These are phyloP conservation scores for Heliocidaris erythrogramma DNA, from an alignment of 35 echinoderm and acorn worm genomes.

Conservation along the genomic window DNA sequence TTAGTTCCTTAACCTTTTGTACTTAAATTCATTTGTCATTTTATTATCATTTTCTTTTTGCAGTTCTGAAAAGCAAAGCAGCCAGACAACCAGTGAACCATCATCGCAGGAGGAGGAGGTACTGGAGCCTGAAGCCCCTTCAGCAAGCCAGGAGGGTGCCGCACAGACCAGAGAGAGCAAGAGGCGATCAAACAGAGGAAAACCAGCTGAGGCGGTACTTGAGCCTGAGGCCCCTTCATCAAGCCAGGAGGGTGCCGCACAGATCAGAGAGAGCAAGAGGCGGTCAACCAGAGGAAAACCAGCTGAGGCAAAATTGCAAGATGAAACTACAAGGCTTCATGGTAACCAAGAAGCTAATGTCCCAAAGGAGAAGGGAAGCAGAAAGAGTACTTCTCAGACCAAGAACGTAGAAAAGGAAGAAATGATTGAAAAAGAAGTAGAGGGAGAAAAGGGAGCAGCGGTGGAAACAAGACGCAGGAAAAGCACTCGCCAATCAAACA, in stretches of 20 bases:
- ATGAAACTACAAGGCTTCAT: neutral
- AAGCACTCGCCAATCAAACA: neutral
- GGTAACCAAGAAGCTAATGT: neutral
- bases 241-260: neutral
- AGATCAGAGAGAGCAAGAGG: neutral
- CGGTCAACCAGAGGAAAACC: neutral
- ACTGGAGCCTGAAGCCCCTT: neutral
- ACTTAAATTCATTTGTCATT: neutral
- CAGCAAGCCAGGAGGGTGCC: neutral
- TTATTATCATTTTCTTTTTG: neutral
- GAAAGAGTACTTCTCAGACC: neutral
- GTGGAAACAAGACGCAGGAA: neutral
- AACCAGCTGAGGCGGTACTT: neutral
- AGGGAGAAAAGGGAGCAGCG: neutral
- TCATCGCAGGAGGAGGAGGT: neutral
- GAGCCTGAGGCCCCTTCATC: neutral
- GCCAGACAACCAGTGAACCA: neutral
- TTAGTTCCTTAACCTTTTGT: too few species aligned
- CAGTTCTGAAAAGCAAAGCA: neutral
- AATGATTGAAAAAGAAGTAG: neutral
- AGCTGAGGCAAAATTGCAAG: neutral
- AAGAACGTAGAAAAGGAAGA: neutral
- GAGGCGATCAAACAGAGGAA: neutral
- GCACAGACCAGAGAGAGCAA: slow-evolving; percentile 3
- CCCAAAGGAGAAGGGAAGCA: neutral